Evolutionary conservation across 1,140 invertebrate species (phyloP), one percentile per base, ranked within the genome.

Genomic region (Maniola jurtina): DNA sequence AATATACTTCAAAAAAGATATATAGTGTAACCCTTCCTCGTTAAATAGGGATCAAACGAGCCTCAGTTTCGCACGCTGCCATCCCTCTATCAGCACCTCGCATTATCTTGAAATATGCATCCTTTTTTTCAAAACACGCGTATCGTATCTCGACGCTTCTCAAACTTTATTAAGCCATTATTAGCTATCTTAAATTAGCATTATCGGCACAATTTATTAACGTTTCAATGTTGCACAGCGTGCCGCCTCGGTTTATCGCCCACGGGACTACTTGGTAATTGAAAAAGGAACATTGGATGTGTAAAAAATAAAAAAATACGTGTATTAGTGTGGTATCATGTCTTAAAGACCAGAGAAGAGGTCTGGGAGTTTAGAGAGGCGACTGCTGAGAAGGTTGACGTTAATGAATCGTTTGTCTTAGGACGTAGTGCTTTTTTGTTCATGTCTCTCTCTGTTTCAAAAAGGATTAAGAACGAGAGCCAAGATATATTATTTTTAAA

Each of bases 91-190:
- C 54, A n/a, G 34, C 25, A 34, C 13, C 47, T 6, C 15, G 14
- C 15, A 58, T 59, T 59, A 65, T 65, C 63, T 65, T 65, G 63
- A 65, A 48, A 59, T 58, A 65, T 52, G 56, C 55, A 59, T 65
- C 63, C 63, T 59, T 65, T 63, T 54, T 63, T 61, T 50, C 45
- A 6, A 55, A 8, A 25, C 36, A 14, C 38, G 54, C 54, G 34
- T 62, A 62, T 64, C 54, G 35, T 54, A 47, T 52, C 48, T 52
- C 35, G 16, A 48, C 40, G 50, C 57, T 57, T 47, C 62, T 54
- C 50, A 69, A 64, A 71, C 61, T 71, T 71, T 71, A 68, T 71
- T 68, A 71, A 68, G 70, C 65, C 65, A 71, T 68, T 71, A 71
- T 68, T 57, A 71, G 62, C 65, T 67, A 64, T 71, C 50, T 71